phyloP scores from a whole-genome alignment of 53 echinoderm and acorn worm species.

The Pentamera pediparva region DNA sequence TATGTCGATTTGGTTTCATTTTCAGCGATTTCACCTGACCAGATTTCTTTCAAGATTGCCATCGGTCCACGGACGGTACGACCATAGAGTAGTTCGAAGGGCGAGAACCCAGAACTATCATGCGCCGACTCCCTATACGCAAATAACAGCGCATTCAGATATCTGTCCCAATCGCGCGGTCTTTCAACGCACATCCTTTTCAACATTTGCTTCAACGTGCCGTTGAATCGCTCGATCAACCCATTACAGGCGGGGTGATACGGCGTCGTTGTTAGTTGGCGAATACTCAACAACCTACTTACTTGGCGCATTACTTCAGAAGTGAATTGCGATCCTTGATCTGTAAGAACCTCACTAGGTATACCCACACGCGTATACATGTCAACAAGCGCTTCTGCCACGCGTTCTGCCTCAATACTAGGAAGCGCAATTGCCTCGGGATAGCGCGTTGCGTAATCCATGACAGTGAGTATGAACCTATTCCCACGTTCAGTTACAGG shows the following conservation, averaged over 20 bases:
- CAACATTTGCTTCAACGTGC: constrained; percentile 47
- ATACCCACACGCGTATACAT: constrained; percentile 38
- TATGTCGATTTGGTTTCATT: constrained; percentile 31
- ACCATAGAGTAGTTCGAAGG: constrained; percentile 54
- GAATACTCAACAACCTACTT: constrained; percentile 34
- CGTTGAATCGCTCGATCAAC: constrained; percentile 44
- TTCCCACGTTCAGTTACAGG: constrained; percentile 35
- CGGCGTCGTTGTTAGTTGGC: constrained; percentile 35
- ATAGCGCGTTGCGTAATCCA: constrained; percentile 50
- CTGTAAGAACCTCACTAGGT: constrained; percentile 37
- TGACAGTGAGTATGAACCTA: constrained; percentile 31
- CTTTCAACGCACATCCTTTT: constrained; percentile 35
- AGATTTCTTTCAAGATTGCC: constrained; percentile 40
- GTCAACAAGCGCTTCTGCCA: constrained; percentile 46
- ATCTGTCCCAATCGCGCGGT: constrained; percentile 48
- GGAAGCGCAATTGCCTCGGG: constrained; percentile 42
- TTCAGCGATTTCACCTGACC: constrained; percentile 29
- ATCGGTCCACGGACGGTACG: constrained; percentile 39
- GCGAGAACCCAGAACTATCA: constrained; percentile 36
- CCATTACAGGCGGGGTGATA: constrained; percentile 48
- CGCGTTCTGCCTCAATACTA: constrained; percentile 41
- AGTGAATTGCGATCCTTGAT: constrained; percentile 42
- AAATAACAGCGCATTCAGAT: constrained; percentile 35
- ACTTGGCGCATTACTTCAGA: constrained; percentile 40
- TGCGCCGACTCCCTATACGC: constrained; percentile 37